Evolutionary conservation across 2,888 invertebrate species (phyloP), one percentile per base, ranked within the genome.

Genomic region (Acrobasis repandana): DNA sequence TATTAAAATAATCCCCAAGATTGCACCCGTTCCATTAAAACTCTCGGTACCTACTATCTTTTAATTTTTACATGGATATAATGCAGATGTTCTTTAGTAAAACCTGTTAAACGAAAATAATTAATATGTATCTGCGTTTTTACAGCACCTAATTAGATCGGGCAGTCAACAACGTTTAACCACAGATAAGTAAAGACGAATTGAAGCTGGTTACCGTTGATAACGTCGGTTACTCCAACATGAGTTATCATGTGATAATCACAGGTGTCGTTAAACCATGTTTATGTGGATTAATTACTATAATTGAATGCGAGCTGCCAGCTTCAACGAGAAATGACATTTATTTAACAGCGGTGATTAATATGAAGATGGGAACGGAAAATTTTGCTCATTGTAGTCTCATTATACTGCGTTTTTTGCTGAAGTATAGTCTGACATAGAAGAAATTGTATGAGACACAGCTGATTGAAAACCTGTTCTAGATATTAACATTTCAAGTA

Each of bases 101-200:
- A 62, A 61, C 61, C 43, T 33, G 61, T 58, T 59, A 20, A 50
- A 61, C 48, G 49, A 38, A 49, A 74, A 70, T 74, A 79, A 83
- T 85, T 79, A 80, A 81, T 76, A 82, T 81, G 79, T 85, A 86
- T 87, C 85, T 75, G 64, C 63, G 64, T 71, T 71, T 80, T 79
- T 76, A 80, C 77, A 70, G 73, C 70, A 70, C 77, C 81, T 81
- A 86, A 85, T 87, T 85, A 83, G 75, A 76, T 77, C 67, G 72
- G 64, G 67, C 72, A 71, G 75, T 74, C 72, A 79, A 72, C 67
- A 65, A 62, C 71, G 65, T 73, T 74, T 73, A 73, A 75, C 72
- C 67, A 57, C 38, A 69, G 80, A 78, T 79, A 75, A 76, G 66
- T 64, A 38, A 64, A 67, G 68, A 72, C 67, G 64, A 66, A 73